Evolutionary conservation across 2,797 vertebrate genomes (phyloP).

Genomic region (Pelochelys cantorii): DNA sequence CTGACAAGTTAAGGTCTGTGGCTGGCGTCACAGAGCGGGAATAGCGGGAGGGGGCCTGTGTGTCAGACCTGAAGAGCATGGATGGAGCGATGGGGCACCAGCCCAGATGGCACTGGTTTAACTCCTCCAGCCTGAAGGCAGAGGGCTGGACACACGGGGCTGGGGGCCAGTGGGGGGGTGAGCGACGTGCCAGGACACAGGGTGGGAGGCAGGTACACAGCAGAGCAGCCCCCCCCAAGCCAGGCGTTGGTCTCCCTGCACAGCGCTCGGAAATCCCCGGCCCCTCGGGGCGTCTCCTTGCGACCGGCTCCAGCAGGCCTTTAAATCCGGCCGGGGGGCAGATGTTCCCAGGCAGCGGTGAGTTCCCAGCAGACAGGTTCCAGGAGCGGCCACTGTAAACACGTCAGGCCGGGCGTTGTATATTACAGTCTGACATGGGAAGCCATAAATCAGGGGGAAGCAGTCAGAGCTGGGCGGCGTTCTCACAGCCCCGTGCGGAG

Average conservation of each 20-base stretch:
- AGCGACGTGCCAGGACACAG: background rate
- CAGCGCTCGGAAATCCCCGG: background rate
- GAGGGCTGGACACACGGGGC: too few species aligned
- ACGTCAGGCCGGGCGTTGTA: background rate
- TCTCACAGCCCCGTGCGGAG: background rate
- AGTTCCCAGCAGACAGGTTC: background rate
- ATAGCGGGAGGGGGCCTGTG: too few species aligned
- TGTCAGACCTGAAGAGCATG: too few species aligned
- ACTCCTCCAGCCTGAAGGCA: too few species aligned
- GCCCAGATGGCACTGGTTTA: too few species aligned
- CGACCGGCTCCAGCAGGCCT: background rate
- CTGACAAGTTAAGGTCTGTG: too few species aligned
- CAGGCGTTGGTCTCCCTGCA: slow-evolving; percentile 79
- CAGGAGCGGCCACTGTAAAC: background rate
- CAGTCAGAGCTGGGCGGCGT: background rate
- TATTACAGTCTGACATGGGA: background rate
- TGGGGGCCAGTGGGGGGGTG: background rate
- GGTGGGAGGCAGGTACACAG: background rate
- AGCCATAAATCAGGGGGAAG: background rate
- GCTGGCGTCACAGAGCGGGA: too few species aligned
- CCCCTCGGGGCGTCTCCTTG: background rate
- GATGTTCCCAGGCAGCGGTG: background rate
- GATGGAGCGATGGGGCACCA: too few species aligned
- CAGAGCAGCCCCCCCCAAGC: slow-evolving; percentile 47
- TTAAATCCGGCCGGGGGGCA: background rate